Evolutionary conservation across 2,113 vertebrate genomes (phyloP).

Genomic region (Semnornis frantzii): DNA sequence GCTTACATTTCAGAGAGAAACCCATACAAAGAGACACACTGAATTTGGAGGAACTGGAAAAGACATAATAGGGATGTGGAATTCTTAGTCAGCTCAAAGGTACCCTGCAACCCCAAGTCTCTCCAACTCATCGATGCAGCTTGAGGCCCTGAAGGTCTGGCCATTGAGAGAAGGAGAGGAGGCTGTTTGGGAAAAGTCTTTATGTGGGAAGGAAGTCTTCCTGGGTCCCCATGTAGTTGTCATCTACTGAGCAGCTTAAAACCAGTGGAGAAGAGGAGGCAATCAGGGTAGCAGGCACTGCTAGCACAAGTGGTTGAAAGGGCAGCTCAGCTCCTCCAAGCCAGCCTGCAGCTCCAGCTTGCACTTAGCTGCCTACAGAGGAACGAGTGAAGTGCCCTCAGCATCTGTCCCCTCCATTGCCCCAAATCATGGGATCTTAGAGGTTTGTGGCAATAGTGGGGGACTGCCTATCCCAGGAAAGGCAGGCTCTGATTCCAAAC

Average conservation of each 20-base stretch:
- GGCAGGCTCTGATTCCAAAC: fast-evolving
- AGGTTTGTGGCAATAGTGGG: neutral
- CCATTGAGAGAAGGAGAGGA: neutral
- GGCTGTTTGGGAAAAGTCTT: neutral
- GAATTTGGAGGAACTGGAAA: neutral
- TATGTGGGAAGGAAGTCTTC: neutral
- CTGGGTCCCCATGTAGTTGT: neutral
- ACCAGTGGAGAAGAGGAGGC: neutral
- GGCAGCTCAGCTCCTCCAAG: neutral
- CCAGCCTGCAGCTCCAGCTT: neutral
- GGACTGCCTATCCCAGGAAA: neutral
- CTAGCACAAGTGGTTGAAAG: neutral
- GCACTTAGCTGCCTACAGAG: neutral
- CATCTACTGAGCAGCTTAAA: neutral
- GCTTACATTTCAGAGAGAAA: neutral
- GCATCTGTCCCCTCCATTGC: neutral
- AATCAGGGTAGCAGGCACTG: fast-evolving
- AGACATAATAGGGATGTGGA: neutral
- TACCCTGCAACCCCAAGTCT: neutral
- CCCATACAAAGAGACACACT: neutral
- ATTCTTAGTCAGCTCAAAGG: neutral
- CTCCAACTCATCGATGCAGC: neutral
- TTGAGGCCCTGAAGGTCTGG: neutral
- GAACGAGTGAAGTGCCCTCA: neutral
- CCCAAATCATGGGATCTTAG: neutral